These are phyloP conservation scores for Cyphomyrus plagiostoma DNA, from an alignment of 2,113 vertebrate species.

Conservation along the genomic window DNA sequence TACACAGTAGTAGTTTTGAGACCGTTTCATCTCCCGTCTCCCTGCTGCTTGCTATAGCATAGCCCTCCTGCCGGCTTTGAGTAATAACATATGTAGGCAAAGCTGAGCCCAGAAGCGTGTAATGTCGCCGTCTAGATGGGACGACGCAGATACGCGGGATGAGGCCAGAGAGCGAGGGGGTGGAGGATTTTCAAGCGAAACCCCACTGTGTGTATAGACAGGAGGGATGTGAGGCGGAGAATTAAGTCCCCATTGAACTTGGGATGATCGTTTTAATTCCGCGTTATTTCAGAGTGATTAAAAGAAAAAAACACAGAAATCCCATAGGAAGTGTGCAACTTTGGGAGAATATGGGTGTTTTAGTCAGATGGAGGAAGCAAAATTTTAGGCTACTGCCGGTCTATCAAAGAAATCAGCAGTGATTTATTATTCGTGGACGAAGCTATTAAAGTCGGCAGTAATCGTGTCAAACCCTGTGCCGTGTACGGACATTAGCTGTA, in stretches of 20 bases:
- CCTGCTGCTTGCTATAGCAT: background rate
- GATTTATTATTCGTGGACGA: background rate
- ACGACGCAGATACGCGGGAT: constrained; percentile 39
- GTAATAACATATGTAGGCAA: constrained; percentile 22
- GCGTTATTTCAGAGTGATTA: constrained; percentile 22
- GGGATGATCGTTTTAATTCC: constrained; percentile 18
- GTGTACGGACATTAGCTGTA: background rate
- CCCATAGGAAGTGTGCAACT: background rate
- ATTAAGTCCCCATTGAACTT: constrained; percentile 19
- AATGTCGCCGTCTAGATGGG: background rate
- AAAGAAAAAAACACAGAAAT: constrained; percentile 11
- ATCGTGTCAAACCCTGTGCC: background rate
- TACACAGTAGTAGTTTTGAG: constrained; percentile 4
- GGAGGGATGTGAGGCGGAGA: background rate
- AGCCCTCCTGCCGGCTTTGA: background rate
- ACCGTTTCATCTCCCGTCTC: background rate
- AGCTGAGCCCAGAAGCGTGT: background rate
- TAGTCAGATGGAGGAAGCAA: background rate
- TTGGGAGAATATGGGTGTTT: constrained; percentile 8
- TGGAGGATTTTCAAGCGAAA: background rate
- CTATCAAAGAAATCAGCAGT: constrained; percentile 10
- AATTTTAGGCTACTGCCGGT: background rate
- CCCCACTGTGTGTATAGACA: constrained; percentile 9
- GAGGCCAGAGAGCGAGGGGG: constrained; percentile 35
- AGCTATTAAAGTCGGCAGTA: background rate